Conservation (phyloP, 2,888 invertebrate genomes). For the Orchesella flavescens region DNA sequence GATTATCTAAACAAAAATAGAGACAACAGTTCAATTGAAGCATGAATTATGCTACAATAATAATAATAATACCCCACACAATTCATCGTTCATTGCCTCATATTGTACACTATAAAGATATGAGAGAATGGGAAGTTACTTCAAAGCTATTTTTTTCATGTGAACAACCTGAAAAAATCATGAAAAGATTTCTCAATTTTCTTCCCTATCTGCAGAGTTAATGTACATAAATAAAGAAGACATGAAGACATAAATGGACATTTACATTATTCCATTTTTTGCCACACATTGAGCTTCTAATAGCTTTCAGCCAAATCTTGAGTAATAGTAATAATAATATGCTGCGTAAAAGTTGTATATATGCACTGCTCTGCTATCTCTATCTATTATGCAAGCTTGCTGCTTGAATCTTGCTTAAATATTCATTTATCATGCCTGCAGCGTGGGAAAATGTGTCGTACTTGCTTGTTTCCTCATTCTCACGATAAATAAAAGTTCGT, state of each 20-base stretch:
- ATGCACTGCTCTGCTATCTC: too few relatives aligned
- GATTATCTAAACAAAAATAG: constrained; percentile 77
- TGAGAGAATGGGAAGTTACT: neutral
- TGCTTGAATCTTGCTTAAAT: constrained; percentile 1
- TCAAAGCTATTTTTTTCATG: neutral
- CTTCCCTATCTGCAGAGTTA: too few relatives aligned
- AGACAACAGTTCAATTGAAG: constrained; percentile 2
- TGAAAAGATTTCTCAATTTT: neutral
- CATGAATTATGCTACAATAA: too few relatives aligned
- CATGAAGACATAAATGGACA: too few relatives aligned
- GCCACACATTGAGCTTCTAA: too few relatives aligned
- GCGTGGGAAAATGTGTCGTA: neutral
- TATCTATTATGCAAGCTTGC: neutral
- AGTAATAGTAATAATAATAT: too few relatives aligned
- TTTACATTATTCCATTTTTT: too few relatives aligned
- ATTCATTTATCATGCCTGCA: constrained; percentile 2
- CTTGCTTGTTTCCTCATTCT: constrained; percentile 9
- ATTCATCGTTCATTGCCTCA: neutral
- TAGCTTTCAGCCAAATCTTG: too few relatives aligned
- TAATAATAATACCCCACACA: neutral
- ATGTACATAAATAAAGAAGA: too few relatives aligned
- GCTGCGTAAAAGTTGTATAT: too few relatives aligned
- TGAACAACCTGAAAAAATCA: constrained; percentile 3
- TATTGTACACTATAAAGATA: neutral
- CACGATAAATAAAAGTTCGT: neutral